phyloP scores from a whole-genome alignment of 2,797 vertebrate genomes.

The Tadarida brasiliensis region DNA sequence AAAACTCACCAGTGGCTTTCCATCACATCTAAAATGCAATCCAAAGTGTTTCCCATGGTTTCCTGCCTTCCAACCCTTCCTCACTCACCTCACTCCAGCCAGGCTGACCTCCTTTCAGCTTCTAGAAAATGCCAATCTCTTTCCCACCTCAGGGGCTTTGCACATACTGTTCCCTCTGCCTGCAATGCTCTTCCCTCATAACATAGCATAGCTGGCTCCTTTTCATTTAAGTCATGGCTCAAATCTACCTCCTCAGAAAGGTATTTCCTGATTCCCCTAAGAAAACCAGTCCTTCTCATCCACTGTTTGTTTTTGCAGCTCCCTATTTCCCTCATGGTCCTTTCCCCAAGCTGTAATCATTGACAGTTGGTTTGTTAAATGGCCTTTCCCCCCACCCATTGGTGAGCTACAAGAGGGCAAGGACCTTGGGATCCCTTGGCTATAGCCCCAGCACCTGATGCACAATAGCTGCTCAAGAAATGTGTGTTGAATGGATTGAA shows the following conservation, averaged over 20 bases:
- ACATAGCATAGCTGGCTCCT: not conserved
- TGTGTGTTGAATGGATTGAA: slow-evolving; percentile 17
- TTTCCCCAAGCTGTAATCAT: not conserved
- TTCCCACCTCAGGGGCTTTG: slow-evolving; percentile 10
- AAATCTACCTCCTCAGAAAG: not conserved
- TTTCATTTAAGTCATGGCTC: slow-evolving; percentile 14
- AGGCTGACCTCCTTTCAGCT: not conserved
- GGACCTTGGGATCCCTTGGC: not conserved
- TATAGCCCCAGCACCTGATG: not conserved
- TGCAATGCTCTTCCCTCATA: slow-evolving; percentile 28
- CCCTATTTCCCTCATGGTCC: not conserved
- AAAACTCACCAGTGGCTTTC: not conserved
- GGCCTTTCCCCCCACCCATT: not conserved
- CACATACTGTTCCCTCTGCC: not conserved
- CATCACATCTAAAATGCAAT: not conserved
- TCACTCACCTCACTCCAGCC: not conserved
- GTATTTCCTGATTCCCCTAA: not conserved
- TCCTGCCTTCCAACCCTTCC: not conserved
- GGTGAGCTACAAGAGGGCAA: not conserved
- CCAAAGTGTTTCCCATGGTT: not conserved
- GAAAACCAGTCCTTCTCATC: not conserved
- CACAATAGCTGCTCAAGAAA: not conserved
- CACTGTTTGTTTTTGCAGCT: not conserved
- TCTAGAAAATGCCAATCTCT: slow-evolving; percentile 35
- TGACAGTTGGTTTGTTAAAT: not conserved